Base-by-base conservation (phyloP, 1,140 invertebrate species). In the Drosophila prosaltans region DNA sequence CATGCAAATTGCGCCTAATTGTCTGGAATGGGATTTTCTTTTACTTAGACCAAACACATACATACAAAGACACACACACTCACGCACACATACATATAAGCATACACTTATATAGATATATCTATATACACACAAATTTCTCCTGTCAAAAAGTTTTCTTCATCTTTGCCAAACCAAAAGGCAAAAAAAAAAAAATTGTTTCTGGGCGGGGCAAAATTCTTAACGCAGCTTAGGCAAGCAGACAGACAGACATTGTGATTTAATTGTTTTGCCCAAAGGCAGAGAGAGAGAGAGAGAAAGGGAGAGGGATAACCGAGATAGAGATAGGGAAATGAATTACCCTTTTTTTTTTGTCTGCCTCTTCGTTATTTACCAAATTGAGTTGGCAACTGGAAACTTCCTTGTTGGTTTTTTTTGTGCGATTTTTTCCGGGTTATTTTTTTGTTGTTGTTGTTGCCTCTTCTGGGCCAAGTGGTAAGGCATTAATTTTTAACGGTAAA, bases 401-500 rank as follows among this genome's bases (percentile, higher is more conserved):
- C 45, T 51, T 51, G 9, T 51, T 51, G 16, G 65, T 48, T 51
- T 26, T 51, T 51, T 21, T 67, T 21, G 73, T 43, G 28, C 62
- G 16, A 16, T 16, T 16, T 16, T 16, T 16, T 16, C 16, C 16
- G 16, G 16, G 16, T 16, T 16, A 16, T 36, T 64, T 48, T 40
- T 9, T 11, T 61, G 57, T 28, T 55, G 39, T 51, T 55, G 36
- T 24, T 30, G 39, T 54, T 63, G 74, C 57, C 64, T 45, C 30
- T n/a, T 45, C 28, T 59, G 55, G 71, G 57, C 71, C 77, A 76
- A 89, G 78, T 81, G 77, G 77, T 40, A 62, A 59, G 80, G 72
- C 84, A 89, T 89, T 89, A 89, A 89, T 89, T 89, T 89, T 89
- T 89, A 89, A 89, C 74, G 84, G 62, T 90, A 89, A 90, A 84